Evolutionary conservation across 2,888 invertebrate species (phyloP).

Genomic region (Drosophila robusta): DNA sequence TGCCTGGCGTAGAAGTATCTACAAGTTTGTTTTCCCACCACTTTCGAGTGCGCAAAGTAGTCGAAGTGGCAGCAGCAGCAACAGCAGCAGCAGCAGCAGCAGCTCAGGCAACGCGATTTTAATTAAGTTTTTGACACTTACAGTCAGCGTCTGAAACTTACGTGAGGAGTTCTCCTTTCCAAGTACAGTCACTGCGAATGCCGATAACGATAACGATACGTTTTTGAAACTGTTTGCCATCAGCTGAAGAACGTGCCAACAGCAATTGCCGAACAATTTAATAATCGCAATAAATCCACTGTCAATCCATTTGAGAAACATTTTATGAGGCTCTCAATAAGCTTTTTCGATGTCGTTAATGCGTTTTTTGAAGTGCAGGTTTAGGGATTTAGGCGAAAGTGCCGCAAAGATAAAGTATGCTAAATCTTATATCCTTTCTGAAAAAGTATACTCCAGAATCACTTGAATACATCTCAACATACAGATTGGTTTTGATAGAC

Average conservation of each 20-base stretch:
- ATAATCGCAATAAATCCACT: neutral
- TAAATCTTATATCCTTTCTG: no score
- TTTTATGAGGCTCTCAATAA: neutral
- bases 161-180: neutral
- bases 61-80: constrained; percentile 25
- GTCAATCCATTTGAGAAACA: neutral
- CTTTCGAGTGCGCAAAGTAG: constrained; percentile 42
- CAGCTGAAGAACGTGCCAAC: neutral
- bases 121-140: constrained; percentile 79
- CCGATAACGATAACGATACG: constrained; percentile 21
- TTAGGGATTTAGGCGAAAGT: no score
- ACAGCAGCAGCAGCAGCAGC: neutral
- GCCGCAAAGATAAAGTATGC: no score
- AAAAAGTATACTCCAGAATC: no score
- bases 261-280: neutral
- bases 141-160: constrained; percentile 37
- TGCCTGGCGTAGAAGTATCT: constrained; percentile 69
- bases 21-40: constrained; percentile 63
- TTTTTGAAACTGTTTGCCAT: constrained; percentile 1
- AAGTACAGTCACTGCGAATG: constrained; percentile 6
- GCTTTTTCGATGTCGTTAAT: no score
- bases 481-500: no score
- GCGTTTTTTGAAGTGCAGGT: no score
- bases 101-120: constrained; percentile 67
- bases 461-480: no score